Evolutionary conservation across 1,140 invertebrate species (phyloP).

Genomic region (Pseudomyrmex sp.): DNA sequence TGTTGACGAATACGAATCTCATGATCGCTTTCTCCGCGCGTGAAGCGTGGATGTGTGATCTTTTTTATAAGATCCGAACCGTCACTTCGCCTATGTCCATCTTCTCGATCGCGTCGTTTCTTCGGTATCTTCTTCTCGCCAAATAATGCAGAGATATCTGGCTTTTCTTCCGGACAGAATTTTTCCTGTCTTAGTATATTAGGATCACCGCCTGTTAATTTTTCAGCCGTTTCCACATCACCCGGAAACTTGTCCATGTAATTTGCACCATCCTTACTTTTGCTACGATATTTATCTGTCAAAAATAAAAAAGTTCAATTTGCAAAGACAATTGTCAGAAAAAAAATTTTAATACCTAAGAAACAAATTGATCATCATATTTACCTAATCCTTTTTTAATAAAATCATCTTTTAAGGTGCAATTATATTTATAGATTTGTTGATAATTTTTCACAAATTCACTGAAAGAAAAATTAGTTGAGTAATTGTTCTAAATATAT

Average conservation of each 20-base stretch:
- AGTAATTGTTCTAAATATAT: background rate
- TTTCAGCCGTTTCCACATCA: conserved; percentile 90
- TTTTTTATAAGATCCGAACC: conserved; percentile 69
- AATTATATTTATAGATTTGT: conserved; percentile 91
- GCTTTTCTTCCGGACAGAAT: conserved; percentile 88
- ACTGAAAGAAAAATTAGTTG: conserved; percentile 85
- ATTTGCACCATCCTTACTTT: conserved; percentile 84
- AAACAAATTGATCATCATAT: conserved; percentile 77
- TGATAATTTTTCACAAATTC: conserved; percentile 91
- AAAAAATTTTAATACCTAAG: conserved; percentile 9
- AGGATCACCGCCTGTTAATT: conserved; percentile 88
- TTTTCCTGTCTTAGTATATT: conserved; percentile 87
- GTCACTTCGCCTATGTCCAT: conserved; percentile 68
- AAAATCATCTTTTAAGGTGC: conserved; percentile 91
- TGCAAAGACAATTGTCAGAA: background rate
- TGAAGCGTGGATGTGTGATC: conserved; percentile 85
- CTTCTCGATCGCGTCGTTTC: conserved; percentile 77
- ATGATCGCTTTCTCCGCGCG: conserved; percentile 86
- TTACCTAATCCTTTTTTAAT: conserved; percentile 92
- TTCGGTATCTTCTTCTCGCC: conserved; percentile 82
- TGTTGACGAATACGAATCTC: conserved; percentile 86
- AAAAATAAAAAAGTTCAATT: conserved; percentile 46
- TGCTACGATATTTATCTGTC: conserved; percentile 87
- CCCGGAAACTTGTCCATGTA: conserved; percentile 91
- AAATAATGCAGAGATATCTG: conserved; percentile 82